Percentiles rank a stretch among this genome's conserved stretches.
Evolutionary conservation across 2,797 vertebrate genomes (phyloP).

Genomic region (Acridotheres tristis): DNA sequence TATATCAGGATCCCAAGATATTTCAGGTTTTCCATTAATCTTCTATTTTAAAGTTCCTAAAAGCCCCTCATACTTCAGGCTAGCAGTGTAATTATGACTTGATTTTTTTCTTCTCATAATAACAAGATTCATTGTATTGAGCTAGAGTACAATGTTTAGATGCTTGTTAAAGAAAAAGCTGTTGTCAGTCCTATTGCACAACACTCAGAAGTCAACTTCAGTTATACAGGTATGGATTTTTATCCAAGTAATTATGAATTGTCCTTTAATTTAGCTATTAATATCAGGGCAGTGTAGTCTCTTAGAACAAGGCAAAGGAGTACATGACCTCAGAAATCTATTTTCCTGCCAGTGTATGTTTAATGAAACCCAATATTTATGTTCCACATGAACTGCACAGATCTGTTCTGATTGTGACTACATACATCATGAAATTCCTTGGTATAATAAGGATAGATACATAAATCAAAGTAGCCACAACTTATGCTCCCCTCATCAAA

Average conservation of each 20-base stretch:
- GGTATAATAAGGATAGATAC: neutral
- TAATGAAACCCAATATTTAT: neutral
- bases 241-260: neutral
- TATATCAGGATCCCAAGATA: neutral
- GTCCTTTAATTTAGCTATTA: neutral
- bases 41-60: neutral
- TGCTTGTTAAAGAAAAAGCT: neutral
- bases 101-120: neutral
- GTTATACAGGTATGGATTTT: neutral
- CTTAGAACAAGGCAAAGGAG: neutral
- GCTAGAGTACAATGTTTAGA: neutral
- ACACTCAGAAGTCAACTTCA: neutral
- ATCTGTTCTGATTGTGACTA: neutral
- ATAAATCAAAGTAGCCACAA: neutral
- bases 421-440: neutral
- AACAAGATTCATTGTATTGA: neutral
- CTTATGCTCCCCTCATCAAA: neutral
- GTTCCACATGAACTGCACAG: neutral
- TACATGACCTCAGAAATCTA: neutral
- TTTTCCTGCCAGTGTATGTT: neutral
- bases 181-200: neutral
- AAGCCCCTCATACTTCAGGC: accelerated
- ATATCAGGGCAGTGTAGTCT: neutral
- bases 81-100: neutral
- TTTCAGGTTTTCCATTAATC: neutral